These are phyloP conservation scores for Oxytorus armatus DNA, from an alignment of 2,888 invertebrate species.

Conservation along the genomic window DNA sequence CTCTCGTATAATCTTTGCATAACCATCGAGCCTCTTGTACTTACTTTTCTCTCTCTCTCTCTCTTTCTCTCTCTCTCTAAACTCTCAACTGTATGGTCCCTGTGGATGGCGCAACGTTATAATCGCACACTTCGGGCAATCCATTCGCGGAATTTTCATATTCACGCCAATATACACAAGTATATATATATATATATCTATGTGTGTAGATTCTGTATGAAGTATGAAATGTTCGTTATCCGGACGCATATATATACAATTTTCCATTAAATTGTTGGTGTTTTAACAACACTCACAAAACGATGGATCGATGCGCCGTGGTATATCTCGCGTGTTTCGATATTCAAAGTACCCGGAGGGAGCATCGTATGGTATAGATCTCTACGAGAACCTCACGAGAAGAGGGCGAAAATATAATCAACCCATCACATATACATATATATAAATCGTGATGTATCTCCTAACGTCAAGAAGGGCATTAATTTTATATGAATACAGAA, in stretches of 20 bases:
- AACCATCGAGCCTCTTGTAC: too few species aligned
- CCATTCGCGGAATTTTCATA: conserved; percentile 59
- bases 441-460: not conserved
- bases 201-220: too few species aligned
- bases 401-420: not conserved
- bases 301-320: conserved; percentile 52
- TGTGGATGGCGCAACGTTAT: conserved; percentile 41
- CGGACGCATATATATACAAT: not conserved
- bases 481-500: not conserved
- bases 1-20: too few species aligned
- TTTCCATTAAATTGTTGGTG: conserved; percentile 65
- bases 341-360: conserved; percentile 76
- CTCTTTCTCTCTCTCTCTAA: too few species aligned
- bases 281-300: conserved; percentile 51
- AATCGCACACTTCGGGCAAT: conserved; percentile 67
- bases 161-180: not conserved
- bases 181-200: conserved; percentile 2
- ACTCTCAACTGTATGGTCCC: conserved; percentile 33
- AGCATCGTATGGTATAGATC: conserved; percentile 57
- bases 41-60: too few species aligned
- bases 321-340: conserved; percentile 74
- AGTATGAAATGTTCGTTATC: too few species aligned
- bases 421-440: not conserved
- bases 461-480: not conserved
- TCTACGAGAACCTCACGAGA: conserved; percentile 39